Conservation (phyloP, 2,888 invertebrate species). For the Neocrepidodera transversa region DNA sequence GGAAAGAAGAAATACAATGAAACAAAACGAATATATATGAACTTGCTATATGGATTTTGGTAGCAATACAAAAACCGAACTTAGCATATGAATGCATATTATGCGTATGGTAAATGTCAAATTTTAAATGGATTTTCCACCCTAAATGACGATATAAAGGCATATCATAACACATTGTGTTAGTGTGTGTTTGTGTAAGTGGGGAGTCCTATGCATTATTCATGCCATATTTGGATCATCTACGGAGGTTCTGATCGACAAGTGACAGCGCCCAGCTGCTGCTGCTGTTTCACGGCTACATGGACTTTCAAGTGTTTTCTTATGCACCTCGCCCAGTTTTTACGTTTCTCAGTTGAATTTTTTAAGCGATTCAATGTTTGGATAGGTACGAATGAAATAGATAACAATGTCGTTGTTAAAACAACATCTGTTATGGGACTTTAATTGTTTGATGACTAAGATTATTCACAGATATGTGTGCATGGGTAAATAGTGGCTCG, state of each 20-base stretch:
- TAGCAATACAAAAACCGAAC: conserved; percentile 49
- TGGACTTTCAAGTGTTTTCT: conserved; percentile 56
- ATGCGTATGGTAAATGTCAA: conserved; percentile 60
- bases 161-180: conserved; percentile 57
- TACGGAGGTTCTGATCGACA: conserved; percentile 57
- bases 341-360: conserved; percentile 38
- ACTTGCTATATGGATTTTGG: conserved; percentile 42
- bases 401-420: conserved; percentile 30
- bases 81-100: conserved; percentile 58
- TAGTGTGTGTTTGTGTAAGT: conserved; percentile 53
- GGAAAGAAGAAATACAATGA: conserved; percentile 48
- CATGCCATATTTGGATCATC: conserved; percentile 57
- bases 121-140: conserved; percentile 60
- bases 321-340: conserved; percentile 41
- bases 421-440: conserved; percentile 29
- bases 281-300: conserved; percentile 59
- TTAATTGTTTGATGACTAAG: conserved; percentile 29
- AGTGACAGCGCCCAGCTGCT: conserved; percentile 62
- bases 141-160: conserved; percentile 59
- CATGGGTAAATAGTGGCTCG: conserved; percentile 11
- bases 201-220: conserved; percentile 56
- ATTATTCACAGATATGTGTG: conserved; percentile 27
- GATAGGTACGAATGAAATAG: conserved; percentile 26
- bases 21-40: conserved; percentile 44
- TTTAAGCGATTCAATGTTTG: conserved; percentile 30